These are phyloP conservation scores for Sternotherus odoratus DNA, from an alignment of 2,797 vertebrate species.

Conservation along the genomic window DNA sequence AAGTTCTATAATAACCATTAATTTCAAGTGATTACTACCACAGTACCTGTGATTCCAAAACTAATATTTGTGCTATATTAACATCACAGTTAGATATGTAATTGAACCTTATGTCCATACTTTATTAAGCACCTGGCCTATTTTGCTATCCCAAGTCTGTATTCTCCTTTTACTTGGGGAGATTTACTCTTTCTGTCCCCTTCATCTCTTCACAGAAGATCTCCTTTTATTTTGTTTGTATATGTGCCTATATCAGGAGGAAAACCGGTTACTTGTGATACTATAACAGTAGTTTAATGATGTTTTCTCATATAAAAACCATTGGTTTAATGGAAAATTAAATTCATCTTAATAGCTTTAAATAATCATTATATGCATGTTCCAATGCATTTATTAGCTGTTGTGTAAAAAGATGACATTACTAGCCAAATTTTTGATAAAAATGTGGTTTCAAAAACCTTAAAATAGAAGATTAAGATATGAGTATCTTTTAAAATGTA, in stretches of 20 bases:
- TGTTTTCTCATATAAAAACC: background rate
- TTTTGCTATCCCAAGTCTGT: background rate
- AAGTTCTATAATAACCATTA: background rate
- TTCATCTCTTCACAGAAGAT: background rate
- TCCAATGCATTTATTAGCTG: background rate
- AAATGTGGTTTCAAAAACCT: background rate
- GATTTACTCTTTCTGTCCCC: rapidly evolving
- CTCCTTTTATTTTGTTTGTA: background rate
- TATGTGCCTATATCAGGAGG: background rate
- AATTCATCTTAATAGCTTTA: background rate
- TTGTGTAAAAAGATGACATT: background rate
- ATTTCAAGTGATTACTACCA: background rate
- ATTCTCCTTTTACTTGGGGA: background rate
- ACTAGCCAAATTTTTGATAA: background rate
- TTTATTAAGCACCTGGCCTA: background rate
- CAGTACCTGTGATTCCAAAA: background rate
- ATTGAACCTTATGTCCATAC: background rate
- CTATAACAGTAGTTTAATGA: background rate
- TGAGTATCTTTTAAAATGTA: background rate
- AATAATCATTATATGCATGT: background rate
- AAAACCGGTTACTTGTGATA: background rate
- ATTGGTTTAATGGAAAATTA: background rate
- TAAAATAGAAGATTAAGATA: background rate
- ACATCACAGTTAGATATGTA: background rate
- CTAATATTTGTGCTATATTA: background rate